Evolutionary conservation across 2,797 vertebrate genomes (phyloP), one percentile per base, ranked within the genome.

Genomic region (Aphelocoma californica): DNA sequence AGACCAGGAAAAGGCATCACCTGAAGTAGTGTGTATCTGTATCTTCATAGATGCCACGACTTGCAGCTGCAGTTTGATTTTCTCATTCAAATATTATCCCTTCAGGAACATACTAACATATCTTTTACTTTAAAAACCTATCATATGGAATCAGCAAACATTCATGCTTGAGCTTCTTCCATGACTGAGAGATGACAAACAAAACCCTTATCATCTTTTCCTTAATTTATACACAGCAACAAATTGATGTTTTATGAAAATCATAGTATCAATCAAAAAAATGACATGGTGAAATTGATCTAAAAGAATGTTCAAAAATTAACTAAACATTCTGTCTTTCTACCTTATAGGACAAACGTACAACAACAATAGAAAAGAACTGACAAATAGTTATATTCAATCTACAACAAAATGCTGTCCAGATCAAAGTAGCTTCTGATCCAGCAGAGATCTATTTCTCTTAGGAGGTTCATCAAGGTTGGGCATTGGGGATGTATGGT

Each of bases 41-140:
- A 44, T 8, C 14, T 60, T 48, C 44, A 71, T 0, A 25, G 29
- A 44, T 34, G 31, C 0, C 32, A 40, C 0, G 2, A 62, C 28
- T 31, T 47, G 25, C 13, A 72, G 36, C 36, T 61, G 77, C 71
- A 88, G 28, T 72, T n/a, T 24, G 16, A n/a, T 77, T 73, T 81
- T 53, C 28, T 69, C 72, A 26, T 40, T 70, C 58, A 70, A 70
- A 23, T 61, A 53, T 24, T 12, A 38, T 25, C 29, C 48, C 38
- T 84, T 62, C 57, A 64, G 24, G 47, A 93, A 71, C 19, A 61
- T 21, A 65, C 4, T 32, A 62, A 38, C 3, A 0, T 16, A 36
- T 18, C 34, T 58, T 61, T 44, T 44, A 57, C 28, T 56, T 53
- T 32, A 44, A 65, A 84, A 84, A 42, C 16, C 32, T 67, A 47